Evolutionary conservation across 2,888 invertebrate species (phyloP), one percentile per base, ranked within the genome.

Genomic region (Brachypalpus laphriformis): DNA sequence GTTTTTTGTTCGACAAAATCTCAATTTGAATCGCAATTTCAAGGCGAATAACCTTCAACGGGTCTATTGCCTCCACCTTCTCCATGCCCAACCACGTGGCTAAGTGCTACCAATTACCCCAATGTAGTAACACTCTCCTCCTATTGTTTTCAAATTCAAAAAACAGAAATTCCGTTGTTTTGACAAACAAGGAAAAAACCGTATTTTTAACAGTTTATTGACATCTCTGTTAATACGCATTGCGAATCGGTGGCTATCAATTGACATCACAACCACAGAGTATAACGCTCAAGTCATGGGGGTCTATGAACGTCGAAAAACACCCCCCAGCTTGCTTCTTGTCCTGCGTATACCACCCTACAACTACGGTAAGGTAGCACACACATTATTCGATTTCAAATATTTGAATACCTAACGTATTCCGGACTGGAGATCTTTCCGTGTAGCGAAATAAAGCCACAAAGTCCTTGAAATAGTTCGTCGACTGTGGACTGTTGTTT

Each of bases 381-480:
- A 25, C 45, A 25, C 28, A 56, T 45, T 59, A 56, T 25, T 34
- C 47, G 2, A 25, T 54, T 83, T 68, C 54, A 63, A 61, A 74
- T 74, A 80, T 83, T 78, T 80, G 81, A 81, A 85, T 85, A 51
- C 11, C 59, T 75, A 65, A 80, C 56, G 70, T 65, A 75, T 75
- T 70, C 85, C 40, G 72, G 18, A 3, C 25, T 22, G 31, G 28
- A 42, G 34, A 71, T 16, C 56, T 47, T 57, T 65, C 25, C 63
- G 49, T 57, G 40, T 49, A 22, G 37, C 16, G 25, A 63, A 65
- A 59, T 63, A 34, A 8, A 16, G 63, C 37, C 18, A 54, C 25
- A 71, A 71, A 66, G 9, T 81, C 85, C 85, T 85, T 85, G 85
- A 85, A 85, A 20, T 37, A 80, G 85, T 85, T 85, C 81, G 59